phyloP scores from a whole-genome alignment of 2,888 invertebrate genomes.

The Acanthosepion pharaonis region DNA sequence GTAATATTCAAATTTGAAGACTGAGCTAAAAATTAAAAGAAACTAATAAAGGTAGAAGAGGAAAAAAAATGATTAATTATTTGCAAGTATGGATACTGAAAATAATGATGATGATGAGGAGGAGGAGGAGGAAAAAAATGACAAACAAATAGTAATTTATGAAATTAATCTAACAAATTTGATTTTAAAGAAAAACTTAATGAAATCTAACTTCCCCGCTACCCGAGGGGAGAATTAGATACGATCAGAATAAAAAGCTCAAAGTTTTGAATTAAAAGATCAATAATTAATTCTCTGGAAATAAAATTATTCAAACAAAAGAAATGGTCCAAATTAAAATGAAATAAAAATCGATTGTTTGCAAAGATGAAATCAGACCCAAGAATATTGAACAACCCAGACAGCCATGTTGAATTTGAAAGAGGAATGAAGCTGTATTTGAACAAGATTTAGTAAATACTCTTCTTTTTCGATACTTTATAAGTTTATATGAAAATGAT shows the following conservation, averaged over 20 bases:
- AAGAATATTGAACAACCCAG: background rate
- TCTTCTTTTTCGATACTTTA: background rate
- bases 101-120: background rate
- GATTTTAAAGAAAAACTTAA: conserved; percentile 22
- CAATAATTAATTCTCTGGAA: conserved; percentile 18
- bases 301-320: conserved; percentile 33
- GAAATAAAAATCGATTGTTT: conserved; percentile 22
- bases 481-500: background rate
- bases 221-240: background rate
- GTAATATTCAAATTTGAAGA: background rate
- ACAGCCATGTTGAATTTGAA: background rate
- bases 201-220: background rate
- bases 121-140: background rate
- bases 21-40: background rate
- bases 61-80: background rate
- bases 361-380: background rate
- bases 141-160: background rate
- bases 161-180: conserved; percentile 22
- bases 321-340: conserved; percentile 2
- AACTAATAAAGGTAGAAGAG: background rate
- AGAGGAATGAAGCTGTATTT: background rate
- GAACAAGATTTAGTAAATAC: background rate
- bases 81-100: background rate
- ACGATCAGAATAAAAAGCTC: background rate
- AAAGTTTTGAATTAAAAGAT: conserved; percentile 33